These are phyloP conservation scores for Melanocharis versteri DNA, from an alignment of 2,113 vertebrate species.

Conservation along the genomic window DNA sequence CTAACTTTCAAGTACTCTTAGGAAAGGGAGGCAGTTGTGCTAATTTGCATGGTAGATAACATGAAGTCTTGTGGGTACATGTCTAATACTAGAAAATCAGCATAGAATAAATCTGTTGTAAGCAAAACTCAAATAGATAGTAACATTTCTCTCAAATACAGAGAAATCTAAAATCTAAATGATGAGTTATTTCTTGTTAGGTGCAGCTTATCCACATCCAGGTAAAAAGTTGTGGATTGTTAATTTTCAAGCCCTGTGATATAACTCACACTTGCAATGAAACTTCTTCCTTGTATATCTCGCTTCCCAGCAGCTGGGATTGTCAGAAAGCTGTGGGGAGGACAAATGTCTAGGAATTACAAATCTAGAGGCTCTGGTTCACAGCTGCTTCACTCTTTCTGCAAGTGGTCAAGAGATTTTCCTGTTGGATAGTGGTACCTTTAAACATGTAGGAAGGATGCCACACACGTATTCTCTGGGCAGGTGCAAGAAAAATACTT, in stretches of 20 bases:
- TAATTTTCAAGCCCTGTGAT: neutral
- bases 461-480: accelerated
- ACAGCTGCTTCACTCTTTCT: neutral
- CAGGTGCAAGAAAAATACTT: neutral
- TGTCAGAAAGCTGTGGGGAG: neutral
- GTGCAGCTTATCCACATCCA: neutral
- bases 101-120: neutral
- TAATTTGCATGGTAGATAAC: neutral
- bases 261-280: neutral
- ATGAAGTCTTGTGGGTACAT: neutral
- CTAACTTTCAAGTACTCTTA: neutral
- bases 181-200: neutral
- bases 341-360: neutral
- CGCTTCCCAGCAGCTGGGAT: neutral
- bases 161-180: neutral
- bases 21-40: neutral
- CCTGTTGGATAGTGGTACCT: neutral
- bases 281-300: neutral
- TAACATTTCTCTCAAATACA: neutral
- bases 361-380: neutral
- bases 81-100: neutral
- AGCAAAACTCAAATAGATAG: neutral
- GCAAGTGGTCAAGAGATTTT: neutral
- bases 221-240: neutral
- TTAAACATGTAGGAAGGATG: neutral